These are phyloP conservation scores for Zaprionus gabonicus DNA, from an alignment of 1,140 invertebrate species.

Conservation along the genomic window DNA sequence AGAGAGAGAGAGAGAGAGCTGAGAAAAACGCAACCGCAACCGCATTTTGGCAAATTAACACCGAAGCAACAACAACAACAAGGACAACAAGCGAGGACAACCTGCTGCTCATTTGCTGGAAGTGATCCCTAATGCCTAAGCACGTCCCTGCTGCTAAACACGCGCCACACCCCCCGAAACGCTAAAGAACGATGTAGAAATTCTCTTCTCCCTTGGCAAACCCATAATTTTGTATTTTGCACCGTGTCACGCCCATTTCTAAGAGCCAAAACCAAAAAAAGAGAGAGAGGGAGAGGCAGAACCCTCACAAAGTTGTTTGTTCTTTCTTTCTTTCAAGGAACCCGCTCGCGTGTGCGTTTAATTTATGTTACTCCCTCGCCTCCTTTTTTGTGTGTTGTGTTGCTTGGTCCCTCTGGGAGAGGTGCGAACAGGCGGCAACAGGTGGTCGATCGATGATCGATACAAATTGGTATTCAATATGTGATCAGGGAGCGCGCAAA, in stretches of 20 bases:
- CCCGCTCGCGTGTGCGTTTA: slow-evolving; percentile 64
- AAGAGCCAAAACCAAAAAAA: slow-evolving; percentile 6
- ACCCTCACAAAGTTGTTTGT: slow-evolving; percentile 15
- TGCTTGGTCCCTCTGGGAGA: background rate
- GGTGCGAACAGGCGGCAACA: slow-evolving; percentile 66
- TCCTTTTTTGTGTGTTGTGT: slow-evolving; percentile 1
- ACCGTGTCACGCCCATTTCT: slow-evolving; percentile 64
- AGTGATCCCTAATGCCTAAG: slow-evolving; percentile 79
- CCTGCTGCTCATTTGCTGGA: slow-evolving; percentile 40
- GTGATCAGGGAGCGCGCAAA: slow-evolving; percentile 13
- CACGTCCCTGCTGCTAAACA: slow-evolving; percentile 76
- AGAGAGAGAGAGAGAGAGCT: background rate
- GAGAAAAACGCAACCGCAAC: slow-evolving; percentile 49
- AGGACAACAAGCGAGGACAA: slow-evolving; percentile 19
- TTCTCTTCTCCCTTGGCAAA: slow-evolving; percentile 50
- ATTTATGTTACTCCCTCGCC: slow-evolving; percentile 65
- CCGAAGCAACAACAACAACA: slow-evolving; percentile 22
- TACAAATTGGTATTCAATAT: slow-evolving; percentile 49
- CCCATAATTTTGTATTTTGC: slow-evolving; percentile 80
- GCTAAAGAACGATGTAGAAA: slow-evolving; percentile 12
- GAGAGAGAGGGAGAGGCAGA: slow-evolving; percentile 10
- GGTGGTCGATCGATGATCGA: slow-evolving; percentile 46
- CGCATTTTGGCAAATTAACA: slow-evolving; percentile 79
- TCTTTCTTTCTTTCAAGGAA: slow-evolving; percentile 5
- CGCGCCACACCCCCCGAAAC: slow-evolving; percentile 61